phyloP scores from a whole-genome alignment of 2,113 vertebrate species.

The Sturnira hondurensis region DNA sequence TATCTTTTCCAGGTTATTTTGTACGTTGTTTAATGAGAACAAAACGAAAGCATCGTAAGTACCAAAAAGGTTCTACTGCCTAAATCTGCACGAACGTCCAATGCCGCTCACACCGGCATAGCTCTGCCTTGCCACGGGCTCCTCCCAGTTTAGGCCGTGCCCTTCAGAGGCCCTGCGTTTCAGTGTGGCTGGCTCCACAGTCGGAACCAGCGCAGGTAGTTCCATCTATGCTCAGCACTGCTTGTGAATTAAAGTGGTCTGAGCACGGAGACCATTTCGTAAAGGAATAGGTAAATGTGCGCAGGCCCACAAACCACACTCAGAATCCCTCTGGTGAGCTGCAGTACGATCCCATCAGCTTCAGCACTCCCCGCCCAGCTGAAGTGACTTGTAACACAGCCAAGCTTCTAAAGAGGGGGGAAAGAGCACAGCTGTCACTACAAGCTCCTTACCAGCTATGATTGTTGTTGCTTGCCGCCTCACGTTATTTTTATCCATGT shows the following conservation, averaged over 20 bases:
- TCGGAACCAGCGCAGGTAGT: neutral
- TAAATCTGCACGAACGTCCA: neutral
- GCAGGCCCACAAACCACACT: neutral
- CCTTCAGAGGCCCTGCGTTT: neutral
- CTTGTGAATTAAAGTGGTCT: neutral
- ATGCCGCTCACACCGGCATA: too few species aligned
- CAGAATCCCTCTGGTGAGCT: neutral
- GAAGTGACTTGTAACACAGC: neutral
- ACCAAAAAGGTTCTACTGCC: neutral
- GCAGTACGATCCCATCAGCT: neutral
- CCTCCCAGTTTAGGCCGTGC: neutral
- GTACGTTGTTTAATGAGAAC: neutral
- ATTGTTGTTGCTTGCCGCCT: slow-evolving; percentile 95
- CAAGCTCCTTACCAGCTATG: slow-evolving; percentile 88
- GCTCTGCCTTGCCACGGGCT: neutral
- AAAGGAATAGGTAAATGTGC: neutral
- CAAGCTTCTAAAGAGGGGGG: neutral
- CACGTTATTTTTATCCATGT: slow-evolving; percentile 95
- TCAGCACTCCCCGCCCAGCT: fast-evolving
- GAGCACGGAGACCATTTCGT: neutral
- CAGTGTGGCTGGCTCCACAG: neutral
- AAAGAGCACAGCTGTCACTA: neutral
- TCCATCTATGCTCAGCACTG: neutral
- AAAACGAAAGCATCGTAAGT: neutral
- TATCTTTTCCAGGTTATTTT: neutral